Evolutionary conservation across 1,140 invertebrate genomes (phyloP).

Genomic region (Sipha flava): DNA sequence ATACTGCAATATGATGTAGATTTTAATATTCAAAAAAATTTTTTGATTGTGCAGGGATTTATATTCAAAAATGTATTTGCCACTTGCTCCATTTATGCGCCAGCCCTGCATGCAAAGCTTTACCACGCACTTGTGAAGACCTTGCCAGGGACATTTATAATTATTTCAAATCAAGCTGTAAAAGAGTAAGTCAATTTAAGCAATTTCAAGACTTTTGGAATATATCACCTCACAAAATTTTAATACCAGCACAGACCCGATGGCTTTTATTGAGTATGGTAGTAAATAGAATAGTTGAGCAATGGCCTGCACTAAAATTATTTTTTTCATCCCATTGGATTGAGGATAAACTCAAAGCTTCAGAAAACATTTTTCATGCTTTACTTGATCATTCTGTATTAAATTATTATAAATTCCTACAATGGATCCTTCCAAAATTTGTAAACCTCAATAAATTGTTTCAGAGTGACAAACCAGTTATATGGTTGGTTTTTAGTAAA

Average conservation of each 20-base stretch:
- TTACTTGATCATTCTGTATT: not conserved
- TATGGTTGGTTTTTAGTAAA: not conserved
- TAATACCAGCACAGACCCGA: not conserved
- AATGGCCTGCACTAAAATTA: not conserved
- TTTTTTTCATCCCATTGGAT: not conserved
- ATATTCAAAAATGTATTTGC: conserved; percentile 35
- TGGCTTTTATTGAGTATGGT: conserved; percentile 1
- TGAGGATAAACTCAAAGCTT: not conserved
- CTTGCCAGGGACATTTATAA: conserved; percentile 27
- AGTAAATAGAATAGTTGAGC: not conserved
- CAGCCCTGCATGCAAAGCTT: conserved; percentile 16
- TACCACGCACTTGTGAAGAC: conserved; percentile 7
- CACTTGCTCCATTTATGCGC: conserved; percentile 33
- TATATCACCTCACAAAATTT: conserved; percentile 1
- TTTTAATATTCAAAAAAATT: not conserved
- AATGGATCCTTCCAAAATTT: not conserved
- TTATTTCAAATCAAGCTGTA: conserved; percentile 32
- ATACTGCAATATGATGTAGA: too few relatives aligned
- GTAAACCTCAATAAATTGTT: not conserved
- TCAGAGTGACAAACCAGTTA: not conserved
- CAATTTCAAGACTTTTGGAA: not conserved
- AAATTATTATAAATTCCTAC: not conserved
- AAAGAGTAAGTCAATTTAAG: not conserved
- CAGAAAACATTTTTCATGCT: not conserved
- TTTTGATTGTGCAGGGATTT: not conserved